Evolutionary conservation across 23 tunicate species (phyloP).

Genomic region (Corella eumyota): DNA sequence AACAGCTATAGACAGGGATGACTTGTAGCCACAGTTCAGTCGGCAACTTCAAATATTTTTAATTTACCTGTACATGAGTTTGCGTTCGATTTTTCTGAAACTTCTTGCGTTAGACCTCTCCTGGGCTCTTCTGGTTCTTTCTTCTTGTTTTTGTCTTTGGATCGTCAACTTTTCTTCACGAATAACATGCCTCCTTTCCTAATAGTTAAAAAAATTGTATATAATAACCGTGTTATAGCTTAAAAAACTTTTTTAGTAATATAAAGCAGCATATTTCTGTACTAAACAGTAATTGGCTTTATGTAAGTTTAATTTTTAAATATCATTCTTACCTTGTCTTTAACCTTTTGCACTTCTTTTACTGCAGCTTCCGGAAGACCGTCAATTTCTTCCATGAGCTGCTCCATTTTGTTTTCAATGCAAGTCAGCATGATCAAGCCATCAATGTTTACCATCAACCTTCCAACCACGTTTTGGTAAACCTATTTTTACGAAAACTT

Average conservation of each 20-base stretch:
- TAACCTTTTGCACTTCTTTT: conserved; percentile 37
- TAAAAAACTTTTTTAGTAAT: no score
- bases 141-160: conserved; percentile 51
- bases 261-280: no score
- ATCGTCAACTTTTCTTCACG: conserved; percentile 49
- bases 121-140: conserved; percentile 43
- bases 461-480: conserved; percentile 45
- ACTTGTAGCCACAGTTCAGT: background rate
- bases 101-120: conserved; percentile 54
- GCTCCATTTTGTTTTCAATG: conserved; percentile 52
- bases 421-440: conserved; percentile 65
- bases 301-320: background rate
- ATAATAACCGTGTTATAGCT: background rate
- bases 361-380: conserved; percentile 31
- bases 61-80: conserved; percentile 56
- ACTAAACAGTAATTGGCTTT: no score
- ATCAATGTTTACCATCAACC: conserved; percentile 46
- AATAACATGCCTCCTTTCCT: conserved; percentile 39
- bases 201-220: background rate
- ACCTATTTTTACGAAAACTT: conserved; percentile 22
- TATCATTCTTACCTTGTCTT: conserved; percentile 37
- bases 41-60: no score
- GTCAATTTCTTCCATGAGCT: conserved; percentile 62
- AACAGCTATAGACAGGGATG: background rate
- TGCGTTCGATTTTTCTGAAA: conserved; percentile 33